Evolutionary conservation across 1,140 invertebrate species (phyloP).

Genomic region (Spodoptera frugiperda): DNA sequence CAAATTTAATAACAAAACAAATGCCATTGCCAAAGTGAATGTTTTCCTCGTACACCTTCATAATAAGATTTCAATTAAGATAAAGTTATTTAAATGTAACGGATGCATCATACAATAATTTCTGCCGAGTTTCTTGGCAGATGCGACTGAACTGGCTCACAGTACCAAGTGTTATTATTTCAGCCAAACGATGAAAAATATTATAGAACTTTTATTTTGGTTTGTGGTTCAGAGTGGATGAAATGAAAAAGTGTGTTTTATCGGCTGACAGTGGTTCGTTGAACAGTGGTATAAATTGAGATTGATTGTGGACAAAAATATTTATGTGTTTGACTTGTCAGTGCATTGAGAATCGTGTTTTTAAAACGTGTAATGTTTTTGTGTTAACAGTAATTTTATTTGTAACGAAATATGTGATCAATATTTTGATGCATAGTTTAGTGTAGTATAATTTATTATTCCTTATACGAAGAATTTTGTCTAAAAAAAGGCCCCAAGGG

Average conservation of each 20-base stretch:
- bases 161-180: constrained; percentile 45
- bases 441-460: constrained; percentile 33
- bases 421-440: not conserved
- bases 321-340: constrained; percentile 1
- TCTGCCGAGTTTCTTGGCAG: constrained; percentile 57
- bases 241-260: constrained; percentile 27
- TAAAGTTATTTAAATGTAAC: constrained; percentile 62
- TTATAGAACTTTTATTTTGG: constrained; percentile 25
- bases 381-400: not conserved
- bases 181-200: constrained; percentile 53
- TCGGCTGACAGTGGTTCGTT: not conserved
- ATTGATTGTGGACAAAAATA: constrained; percentile 10
- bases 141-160: constrained; percentile 51
- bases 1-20: constrained; percentile 36
- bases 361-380: not conserved
- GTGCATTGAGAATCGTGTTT: not conserved
- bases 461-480: constrained; percentile 29
- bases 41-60: constrained; percentile 28
- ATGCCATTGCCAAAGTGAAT: constrained; percentile 22
- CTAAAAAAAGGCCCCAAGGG: constrained; percentile 18
- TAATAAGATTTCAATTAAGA: constrained; percentile 66
- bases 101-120: constrained; percentile 60
- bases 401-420: not conserved
- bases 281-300: constrained; percentile 24
- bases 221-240: constrained; percentile 6